Evolutionary conservation across 2,888 invertebrate species (phyloP).

Genomic region (Pyralis farinalis): DNA sequence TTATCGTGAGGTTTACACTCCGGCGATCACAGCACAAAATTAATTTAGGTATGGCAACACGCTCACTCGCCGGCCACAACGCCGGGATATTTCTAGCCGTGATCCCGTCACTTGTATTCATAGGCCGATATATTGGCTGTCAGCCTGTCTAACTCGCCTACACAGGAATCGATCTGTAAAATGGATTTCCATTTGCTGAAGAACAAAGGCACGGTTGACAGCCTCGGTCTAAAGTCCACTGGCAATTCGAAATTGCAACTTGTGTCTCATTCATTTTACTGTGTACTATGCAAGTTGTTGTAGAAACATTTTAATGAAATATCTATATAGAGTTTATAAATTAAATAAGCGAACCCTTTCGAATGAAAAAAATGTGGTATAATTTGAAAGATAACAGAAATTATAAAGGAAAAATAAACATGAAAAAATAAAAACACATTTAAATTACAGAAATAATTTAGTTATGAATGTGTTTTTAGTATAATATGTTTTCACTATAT

Average conservation of each 20-base stretch:
- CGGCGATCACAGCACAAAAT: slow-evolving; percentile 66
- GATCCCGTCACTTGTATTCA: slow-evolving; percentile 55
- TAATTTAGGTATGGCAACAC: slow-evolving; percentile 59
- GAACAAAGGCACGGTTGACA: slow-evolving; percentile 34
- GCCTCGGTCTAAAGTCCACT: slow-evolving; percentile 3
- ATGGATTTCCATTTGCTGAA: slow-evolving; percentile 55
- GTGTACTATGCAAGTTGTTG: no score
- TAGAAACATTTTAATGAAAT: no score
- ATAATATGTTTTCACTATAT: no score
- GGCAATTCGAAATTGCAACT: not conserved
- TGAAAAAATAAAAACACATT: no score
- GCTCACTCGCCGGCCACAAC: slow-evolving; percentile 13
- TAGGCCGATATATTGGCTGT: slow-evolving; percentile 40
- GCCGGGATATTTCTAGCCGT: slow-evolving; percentile 32
- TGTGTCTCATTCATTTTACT: no score
- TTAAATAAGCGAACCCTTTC: no score
- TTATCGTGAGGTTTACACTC: slow-evolving; percentile 61
- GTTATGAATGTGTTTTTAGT: no score
- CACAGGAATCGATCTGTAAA: slow-evolving; percentile 51
- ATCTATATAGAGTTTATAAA: no score
- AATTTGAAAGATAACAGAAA: no score
- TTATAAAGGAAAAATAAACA: no score
- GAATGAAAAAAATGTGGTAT: no score
- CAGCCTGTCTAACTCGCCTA: slow-evolving; percentile 35
- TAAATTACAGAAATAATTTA: no score